Evolutionary conservation across 2,113 vertebrate genomes (phyloP), one percentile per base, ranked within the genome.

Genomic region (Festucalex cinctus): DNA sequence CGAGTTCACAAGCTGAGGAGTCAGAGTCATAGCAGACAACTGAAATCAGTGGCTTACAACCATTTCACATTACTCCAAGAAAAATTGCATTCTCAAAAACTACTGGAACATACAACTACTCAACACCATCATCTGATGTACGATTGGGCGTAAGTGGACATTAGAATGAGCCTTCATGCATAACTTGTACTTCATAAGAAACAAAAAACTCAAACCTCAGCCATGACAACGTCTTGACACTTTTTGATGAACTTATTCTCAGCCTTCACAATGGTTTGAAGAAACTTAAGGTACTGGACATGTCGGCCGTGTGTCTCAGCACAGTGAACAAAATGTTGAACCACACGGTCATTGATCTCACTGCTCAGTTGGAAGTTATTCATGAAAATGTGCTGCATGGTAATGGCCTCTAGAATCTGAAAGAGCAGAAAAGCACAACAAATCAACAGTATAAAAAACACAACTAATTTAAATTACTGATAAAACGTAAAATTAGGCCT

Each of bases 311-410:
- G 97, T 0, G 94, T 95, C 90, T 99, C 97, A 0, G 96, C 98
- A 71, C 97, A 98, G 91, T 98, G 97, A 19, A 98, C 97, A n/a
- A 98, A 98, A 88, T 99, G 97, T 78, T 99, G 97, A 19, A 99
- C 96, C 0, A 99, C 97, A 0, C 96, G 90, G 71, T 99, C 96
- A 0, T 93, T 98, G 83, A 98, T 98, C 87, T 98, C 97, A 0
- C 95, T 98, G 93, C 97, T 98, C 17, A 99, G 93, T 93, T 98
- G 96, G 91, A 95, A 97, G 84, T 98, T 98, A 81, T 99, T 98
- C 96, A 98, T 98, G 90, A 98, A 99, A 76, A 99, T 97, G 89
- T 98, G 96, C 86, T 96, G 97, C 96, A 99, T 98, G 9, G 97
- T 99, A 48, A 98, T 88, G 0, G 97, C 97, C 80, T 99, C 97